Evolutionary conservation across 2,113 vertebrate genomes (phyloP).

Genomic region (Perccottus glenii): DNA sequence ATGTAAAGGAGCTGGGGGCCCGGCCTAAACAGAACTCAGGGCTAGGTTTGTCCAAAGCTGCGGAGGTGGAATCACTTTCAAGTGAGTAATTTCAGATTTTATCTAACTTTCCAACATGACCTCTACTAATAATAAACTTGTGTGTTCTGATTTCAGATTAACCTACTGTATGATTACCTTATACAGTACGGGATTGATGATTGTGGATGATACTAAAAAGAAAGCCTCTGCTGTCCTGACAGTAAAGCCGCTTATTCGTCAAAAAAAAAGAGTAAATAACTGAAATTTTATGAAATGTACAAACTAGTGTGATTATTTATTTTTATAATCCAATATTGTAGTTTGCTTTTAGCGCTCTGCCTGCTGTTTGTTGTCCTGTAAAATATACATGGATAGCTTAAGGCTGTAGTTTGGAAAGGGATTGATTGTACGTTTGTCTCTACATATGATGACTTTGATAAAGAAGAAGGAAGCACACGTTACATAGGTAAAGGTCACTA

Average conservation of each 20-base stretch:
- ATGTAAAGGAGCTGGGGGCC: slow-evolving; percentile 66
- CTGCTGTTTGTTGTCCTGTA: not conserved
- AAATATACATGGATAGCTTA: not conserved
- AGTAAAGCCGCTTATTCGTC: slow-evolving; percentile 9
- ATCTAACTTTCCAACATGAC: not conserved
- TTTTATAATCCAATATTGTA: slow-evolving; percentile 25
- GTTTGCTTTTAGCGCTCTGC: slow-evolving; percentile 1
- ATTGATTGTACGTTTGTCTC: not conserved
- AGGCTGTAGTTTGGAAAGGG: not conserved
- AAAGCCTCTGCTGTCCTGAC: slow-evolving; percentile 12
- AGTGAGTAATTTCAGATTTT: slow-evolving; percentile 58
- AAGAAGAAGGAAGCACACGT: slow-evolving; percentile 20
- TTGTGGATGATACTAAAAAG: slow-evolving; percentile 8
- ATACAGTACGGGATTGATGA: not conserved
- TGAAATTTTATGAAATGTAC: slow-evolving; percentile 30
- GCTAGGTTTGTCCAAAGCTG: slow-evolving; percentile 37
- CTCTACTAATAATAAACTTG: slow-evolving; percentile 3
- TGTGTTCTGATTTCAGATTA: slow-evolving; percentile 58
- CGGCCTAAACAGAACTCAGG: slow-evolving; percentile 74
- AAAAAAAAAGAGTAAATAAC: slow-evolving; percentile 16
- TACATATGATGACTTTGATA: not conserved
- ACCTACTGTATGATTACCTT: not conserved
- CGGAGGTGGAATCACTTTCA: slow-evolving; percentile 57
- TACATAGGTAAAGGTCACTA: not conserved
- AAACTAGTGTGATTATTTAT: slow-evolving; percentile 43